Conservation (phyloP, 64 coral and sea anemone genomes). For the Porites australiensis region DNA sequence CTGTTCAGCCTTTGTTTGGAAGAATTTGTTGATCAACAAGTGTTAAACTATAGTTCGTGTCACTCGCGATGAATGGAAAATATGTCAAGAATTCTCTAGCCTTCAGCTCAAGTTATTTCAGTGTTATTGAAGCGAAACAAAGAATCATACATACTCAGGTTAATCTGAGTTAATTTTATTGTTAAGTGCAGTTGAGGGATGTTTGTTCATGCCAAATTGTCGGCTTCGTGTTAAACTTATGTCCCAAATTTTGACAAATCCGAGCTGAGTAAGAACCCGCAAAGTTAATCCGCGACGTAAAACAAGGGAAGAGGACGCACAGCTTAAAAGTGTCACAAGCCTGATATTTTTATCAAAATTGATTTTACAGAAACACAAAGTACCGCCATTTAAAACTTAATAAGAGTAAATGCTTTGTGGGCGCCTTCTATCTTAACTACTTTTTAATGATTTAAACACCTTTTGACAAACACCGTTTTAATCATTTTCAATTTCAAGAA, state of each 20-base stretch:
- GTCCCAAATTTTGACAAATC: background rate
- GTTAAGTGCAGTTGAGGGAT: no score
- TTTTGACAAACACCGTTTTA: background rate
- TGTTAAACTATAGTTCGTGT: no score
- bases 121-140: background rate
- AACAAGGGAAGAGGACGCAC: background rate
- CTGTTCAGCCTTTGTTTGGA: no score
- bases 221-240: background rate
- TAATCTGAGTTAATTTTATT: slow-evolving; percentile 3
- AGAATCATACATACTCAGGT: background rate
- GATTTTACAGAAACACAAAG: slow-evolving; percentile 34
- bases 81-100: no score
- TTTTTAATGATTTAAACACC: slow-evolving; percentile 1
- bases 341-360: slow-evolving; percentile 25
- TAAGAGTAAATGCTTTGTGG: background rate
- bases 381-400: slow-evolving; percentile 18
- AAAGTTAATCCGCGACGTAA: background rate
- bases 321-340: background rate
- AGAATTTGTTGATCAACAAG: no score
- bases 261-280: background rate
- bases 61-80: no score
- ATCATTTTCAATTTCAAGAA: slow-evolving; percentile 37
- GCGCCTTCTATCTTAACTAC: background rate
- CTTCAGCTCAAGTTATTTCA: no score
- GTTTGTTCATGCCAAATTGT: no score